Evolutionary conservation across 2,888 invertebrate species (phyloP).

Genomic region (Bugula neritina): DNA sequence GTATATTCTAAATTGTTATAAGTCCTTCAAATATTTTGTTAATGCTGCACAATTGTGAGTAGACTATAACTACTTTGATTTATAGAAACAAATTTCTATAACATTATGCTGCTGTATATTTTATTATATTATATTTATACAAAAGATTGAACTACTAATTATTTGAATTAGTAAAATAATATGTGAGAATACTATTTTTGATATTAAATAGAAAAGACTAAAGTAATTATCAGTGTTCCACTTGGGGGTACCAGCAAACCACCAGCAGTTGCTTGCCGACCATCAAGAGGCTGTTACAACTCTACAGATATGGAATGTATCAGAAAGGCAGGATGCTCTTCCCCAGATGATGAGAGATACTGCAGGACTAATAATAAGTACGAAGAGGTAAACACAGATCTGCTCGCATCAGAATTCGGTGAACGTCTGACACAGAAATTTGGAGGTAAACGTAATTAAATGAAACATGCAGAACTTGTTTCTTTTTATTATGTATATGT

Average conservation of each 20-base stretch:
- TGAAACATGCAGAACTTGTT: too few relatives aligned
- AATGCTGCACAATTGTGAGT: too few relatives aligned
- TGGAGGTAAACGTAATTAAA: slow-evolving; percentile 2
- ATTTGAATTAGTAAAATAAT: too few relatives aligned
- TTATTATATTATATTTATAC: too few relatives aligned
- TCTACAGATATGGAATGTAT: neutral
- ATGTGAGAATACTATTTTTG: too few relatives aligned
- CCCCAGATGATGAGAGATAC: neutral
- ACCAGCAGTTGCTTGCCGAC: neutral
- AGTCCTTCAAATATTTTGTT: too few relatives aligned
- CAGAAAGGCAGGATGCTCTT: neutral
- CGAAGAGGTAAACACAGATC: neutral
- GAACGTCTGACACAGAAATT: neutral
- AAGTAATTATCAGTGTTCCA: neutral
- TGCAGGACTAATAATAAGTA: neutral
- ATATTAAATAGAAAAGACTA: neutral
- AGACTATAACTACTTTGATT: too few relatives aligned
- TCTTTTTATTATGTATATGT: too few relatives aligned
- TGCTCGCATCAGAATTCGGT: neutral
- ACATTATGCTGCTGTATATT: too few relatives aligned
- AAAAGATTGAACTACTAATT: too few relatives aligned
- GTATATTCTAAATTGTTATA: too few relatives aligned
- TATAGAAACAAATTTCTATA: too few relatives aligned
- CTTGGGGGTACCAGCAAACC: neutral
- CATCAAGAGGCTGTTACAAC: slow-evolving; percentile 9